Evolutionary conservation across 2,797 vertebrate species (phyloP).

Genomic region (Discoglossus pictus): DNA sequence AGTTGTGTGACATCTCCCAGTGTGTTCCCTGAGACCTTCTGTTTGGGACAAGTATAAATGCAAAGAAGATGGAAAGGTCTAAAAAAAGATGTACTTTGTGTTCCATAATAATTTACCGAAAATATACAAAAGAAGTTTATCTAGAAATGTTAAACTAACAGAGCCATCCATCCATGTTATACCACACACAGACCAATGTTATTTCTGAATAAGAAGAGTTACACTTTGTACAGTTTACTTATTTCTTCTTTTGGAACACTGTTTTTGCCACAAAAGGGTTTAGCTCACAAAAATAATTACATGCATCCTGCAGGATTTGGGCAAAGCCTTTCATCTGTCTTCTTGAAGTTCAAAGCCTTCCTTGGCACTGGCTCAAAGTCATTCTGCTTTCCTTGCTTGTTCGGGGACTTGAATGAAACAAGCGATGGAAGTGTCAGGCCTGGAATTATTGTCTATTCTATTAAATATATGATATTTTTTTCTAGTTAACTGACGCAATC

Average conservation of each 20-base stretch:
- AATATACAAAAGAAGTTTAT: too few relatives aligned
- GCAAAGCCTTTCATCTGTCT: conserved; percentile 36
- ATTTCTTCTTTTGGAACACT: conserved; percentile 9
- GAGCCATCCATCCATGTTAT: background rate
- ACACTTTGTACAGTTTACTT: conserved; percentile 27
- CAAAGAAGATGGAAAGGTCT: too few relatives aligned
- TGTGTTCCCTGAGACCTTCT: too few relatives aligned
- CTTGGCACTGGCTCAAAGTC: conserved; percentile 23
- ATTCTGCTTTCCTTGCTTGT: conserved; percentile 25
- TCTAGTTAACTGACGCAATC: too few relatives aligned
- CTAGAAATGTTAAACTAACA: background rate
- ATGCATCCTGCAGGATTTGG: conserved; percentile 31
- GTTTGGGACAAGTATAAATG: too few relatives aligned
- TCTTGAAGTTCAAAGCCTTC: conserved; percentile 37
- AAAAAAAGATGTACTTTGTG: too few relatives aligned
- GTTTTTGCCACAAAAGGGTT: conserved; percentile 19
- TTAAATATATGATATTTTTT: too few relatives aligned
- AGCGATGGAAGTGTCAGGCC: too few relatives aligned
- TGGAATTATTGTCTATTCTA: too few relatives aligned
- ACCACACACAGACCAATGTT: background rate
- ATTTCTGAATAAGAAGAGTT: conserved; percentile 3
- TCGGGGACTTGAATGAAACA: conserved; percentile 7
- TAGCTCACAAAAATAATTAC: conserved; percentile 38
- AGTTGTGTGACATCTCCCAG: too few relatives aligned
- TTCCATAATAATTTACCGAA: too few relatives aligned